Base-by-base conservation (phyloP, 2,113 vertebrate genomes). In the Chionomys nivalis region DNA sequence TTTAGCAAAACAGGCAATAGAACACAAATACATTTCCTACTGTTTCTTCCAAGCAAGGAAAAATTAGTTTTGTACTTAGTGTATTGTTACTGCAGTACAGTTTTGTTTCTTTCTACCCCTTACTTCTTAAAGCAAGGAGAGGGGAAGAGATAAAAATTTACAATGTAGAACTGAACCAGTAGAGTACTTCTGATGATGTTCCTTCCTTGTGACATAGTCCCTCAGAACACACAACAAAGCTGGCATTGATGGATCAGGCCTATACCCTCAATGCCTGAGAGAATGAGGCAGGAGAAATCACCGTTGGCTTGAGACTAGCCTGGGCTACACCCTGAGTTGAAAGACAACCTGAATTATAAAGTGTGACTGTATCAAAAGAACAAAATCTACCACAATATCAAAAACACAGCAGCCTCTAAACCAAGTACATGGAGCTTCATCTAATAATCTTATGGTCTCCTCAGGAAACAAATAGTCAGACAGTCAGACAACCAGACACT, bases 31-130 rank as follows among this genome's bases (percentile, higher is more conserved):
- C 5, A 61, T 61, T 17, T 91, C 77, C 36, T 76, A 52, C 58
- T 86, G 28, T 85, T 88, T 78, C 72, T 90, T 81, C 76, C 36
- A 79, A 91, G 47, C 65, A 89, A 39, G 95, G n/a, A 52, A 93
- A 82, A 21, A 42, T 8, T 16, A 65, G 8, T 11, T n/a, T 7
- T 66, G 42, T 81, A 47, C 77, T 93, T 63, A 96, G 26, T 19
- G 14, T 19, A 55, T 79, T 79, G 21, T 31, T 91, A 47, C 26
- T 33, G 47, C 31, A 42, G 3, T 33, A 36, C 24, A 68, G 9
- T 70, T 87, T 91, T 90, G 66, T 86, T 86, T 49, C 16, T 61
- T 44, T 94, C 28, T 96, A 47, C 36, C 36, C 16, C 66, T 19
- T 85, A 63, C 58, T 78, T 79, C 93, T 91, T 47, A 89, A 3